These are phyloP conservation scores for Oreocharis arfaki DNA, from an alignment of 2,113 vertebrate species.

Conservation along the genomic window DNA sequence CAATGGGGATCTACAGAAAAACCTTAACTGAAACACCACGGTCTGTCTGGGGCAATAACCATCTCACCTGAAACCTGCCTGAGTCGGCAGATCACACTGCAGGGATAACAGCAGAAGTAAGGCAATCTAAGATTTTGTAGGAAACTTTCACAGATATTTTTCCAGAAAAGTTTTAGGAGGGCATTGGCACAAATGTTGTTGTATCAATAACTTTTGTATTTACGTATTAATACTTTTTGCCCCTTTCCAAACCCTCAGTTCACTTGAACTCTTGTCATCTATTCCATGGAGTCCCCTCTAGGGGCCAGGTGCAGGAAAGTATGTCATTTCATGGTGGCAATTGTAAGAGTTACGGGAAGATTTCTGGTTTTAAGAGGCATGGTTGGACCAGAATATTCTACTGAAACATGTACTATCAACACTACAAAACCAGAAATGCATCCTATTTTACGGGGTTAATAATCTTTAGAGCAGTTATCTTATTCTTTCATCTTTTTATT, in stretches of 20 bases:
- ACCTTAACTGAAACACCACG: background rate
- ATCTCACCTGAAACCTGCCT: background rate
- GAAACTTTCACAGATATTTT: background rate
- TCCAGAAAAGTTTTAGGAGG: background rate
- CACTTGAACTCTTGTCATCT: background rate
- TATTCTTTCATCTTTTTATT: constrained; percentile 4
- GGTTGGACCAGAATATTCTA: background rate
- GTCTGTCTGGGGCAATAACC: background rate
- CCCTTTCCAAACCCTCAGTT: background rate
- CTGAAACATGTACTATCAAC: background rate
- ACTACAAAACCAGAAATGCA: background rate
- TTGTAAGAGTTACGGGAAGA: background rate
- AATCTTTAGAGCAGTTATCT: background rate
- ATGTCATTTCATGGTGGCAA: background rate
- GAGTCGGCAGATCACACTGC: background rate
- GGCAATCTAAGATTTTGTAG: background rate
- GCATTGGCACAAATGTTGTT: background rate
- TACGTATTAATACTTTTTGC: background rate
- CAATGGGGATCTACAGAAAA: background rate
- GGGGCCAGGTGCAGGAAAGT: background rate
- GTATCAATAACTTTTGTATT: background rate
- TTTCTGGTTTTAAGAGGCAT: background rate
- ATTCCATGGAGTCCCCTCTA: background rate
- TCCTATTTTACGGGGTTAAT: background rate
- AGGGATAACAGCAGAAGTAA: background rate